These are phyloP conservation scores for Panagrolaimus sp. DNA, from an alignment of 1,140 invertebrate species.

Conservation along the genomic window DNA sequence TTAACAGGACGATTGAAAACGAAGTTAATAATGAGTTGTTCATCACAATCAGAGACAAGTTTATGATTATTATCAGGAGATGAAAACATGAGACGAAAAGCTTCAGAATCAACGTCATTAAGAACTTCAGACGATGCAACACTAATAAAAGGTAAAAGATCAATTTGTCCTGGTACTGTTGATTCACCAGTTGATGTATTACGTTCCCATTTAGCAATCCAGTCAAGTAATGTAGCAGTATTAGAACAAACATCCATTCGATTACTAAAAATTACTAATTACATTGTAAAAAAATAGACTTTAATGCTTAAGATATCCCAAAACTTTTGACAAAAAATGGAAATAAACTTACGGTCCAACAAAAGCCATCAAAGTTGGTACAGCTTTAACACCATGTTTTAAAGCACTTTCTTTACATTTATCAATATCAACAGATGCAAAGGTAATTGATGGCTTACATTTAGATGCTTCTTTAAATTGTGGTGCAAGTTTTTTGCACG, in stretches of 20 bases:
- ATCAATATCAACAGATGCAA: constrained; percentile 69
- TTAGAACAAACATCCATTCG: constrained; percentile 62
- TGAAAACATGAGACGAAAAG: constrained; percentile 66
- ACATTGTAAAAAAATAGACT: too few relatives aligned
- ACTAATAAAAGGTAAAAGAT: constrained; percentile 76
- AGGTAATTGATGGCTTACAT: constrained; percentile 77
- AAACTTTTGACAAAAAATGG: too few relatives aligned
- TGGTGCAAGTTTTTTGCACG: constrained; percentile 83
- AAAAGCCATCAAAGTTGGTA: constrained; percentile 97
- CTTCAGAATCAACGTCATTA: constrained; percentile 67
- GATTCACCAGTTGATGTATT: constrained; percentile 77
- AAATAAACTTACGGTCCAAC: constrained; percentile 66
- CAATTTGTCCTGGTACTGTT: constrained; percentile 80
- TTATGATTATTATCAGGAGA: constrained; percentile 67
- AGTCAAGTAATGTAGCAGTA: constrained; percentile 71
- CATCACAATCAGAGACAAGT: constrained; percentile 70
- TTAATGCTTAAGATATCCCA: too few relatives aligned
- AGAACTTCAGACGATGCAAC: constrained; percentile 87
- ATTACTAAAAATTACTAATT: too few relatives aligned
- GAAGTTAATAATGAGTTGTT: constrained; percentile 82
- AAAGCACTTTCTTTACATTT: constrained; percentile 37
- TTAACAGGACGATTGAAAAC: constrained; percentile 88
- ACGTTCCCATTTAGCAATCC: constrained; percentile 77
- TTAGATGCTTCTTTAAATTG: constrained; percentile 66
- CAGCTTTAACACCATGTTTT: constrained; percentile 77